Conservation (phyloP, 2,888 invertebrate species). For the Epinotia ramella region DNA sequence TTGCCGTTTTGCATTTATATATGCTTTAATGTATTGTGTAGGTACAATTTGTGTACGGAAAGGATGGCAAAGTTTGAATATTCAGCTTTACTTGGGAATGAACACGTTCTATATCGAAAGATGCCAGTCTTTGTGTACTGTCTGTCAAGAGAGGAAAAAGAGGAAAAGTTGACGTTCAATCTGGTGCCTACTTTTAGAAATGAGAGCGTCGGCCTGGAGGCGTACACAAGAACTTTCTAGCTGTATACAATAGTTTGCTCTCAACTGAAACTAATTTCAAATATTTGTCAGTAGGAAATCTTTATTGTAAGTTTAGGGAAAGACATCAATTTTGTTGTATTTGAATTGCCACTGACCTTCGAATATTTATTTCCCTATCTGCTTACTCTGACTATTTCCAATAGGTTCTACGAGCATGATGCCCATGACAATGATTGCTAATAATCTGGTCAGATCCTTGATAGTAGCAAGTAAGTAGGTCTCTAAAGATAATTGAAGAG, state of each 20-base stretch:
- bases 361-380: constrained; percentile 3
- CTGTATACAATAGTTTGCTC: constrained; percentile 54
- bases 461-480: too few relatives aligned
- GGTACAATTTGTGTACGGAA: constrained; percentile 33
- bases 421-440: too few relatives aligned
- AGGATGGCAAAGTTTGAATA: constrained; percentile 55
- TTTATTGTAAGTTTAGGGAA: constrained; percentile 24
- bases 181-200: constrained; percentile 74
- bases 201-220: constrained; percentile 65
- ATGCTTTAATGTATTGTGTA: not conserved
- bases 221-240: constrained; percentile 60
- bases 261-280: constrained; percentile 51
- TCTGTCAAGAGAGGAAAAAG: constrained; percentile 67
- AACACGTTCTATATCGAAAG: constrained; percentile 62
- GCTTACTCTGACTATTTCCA: not conserved
- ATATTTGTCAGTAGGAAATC: constrained; percentile 49
- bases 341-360: not conserved
- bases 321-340: constrained; percentile 1
- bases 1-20: constrained; percentile 16
- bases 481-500: too few relatives aligned
- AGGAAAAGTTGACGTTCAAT: constrained; percentile 75
- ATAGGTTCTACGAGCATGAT: too few relatives aligned
- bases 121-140: constrained; percentile 68
- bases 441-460: too few relatives aligned
- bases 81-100: constrained; percentile 56